Evolutionary conservation across 2,888 invertebrate genomes (phyloP).

Genomic region (Keiferia lycopersicella): DNA sequence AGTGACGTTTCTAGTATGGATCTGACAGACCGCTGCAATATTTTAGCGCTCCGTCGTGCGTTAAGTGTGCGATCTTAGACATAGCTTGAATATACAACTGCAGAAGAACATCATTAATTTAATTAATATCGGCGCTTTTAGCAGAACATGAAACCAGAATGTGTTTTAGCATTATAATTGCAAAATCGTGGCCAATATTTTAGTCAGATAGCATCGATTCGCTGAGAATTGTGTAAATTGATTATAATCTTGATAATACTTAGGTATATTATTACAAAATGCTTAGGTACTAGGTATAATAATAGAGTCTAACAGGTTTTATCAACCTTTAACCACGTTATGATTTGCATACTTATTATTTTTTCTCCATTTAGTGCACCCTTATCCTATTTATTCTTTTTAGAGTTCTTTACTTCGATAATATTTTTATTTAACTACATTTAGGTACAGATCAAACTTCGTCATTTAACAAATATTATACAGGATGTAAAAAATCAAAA

Average conservation of each 20-base stretch:
- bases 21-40: too few species aligned
- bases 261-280: slow-evolving; percentile 1
- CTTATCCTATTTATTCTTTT: neutral
- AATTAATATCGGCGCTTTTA: neutral
- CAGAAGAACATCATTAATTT: neutral
- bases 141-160: slow-evolving; percentile 13
- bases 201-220: slow-evolving; percentile 10
- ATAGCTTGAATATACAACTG: neutral
- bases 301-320: neutral
- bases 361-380: neutral
- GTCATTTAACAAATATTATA: too few species aligned
- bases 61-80: too few species aligned
- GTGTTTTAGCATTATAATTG: slow-evolving; percentile 13
- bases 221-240: slow-evolving; percentile 9
- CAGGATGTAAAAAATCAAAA: too few species aligned
- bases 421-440: too few species aligned
- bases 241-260: slow-evolving; percentile 8
- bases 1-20: too few species aligned
- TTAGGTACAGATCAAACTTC: neutral
- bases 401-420: too few species aligned
- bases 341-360: neutral
- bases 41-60: too few species aligned
- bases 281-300: neutral
- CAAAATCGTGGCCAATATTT: slow-evolving; percentile 14
- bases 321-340: slow-evolving; percentile 8